Evolutionary conservation across 2,113 vertebrate genomes (phyloP), one percentile per base, ranked within the genome.

Genomic region (Alouatta palliata): DNA sequence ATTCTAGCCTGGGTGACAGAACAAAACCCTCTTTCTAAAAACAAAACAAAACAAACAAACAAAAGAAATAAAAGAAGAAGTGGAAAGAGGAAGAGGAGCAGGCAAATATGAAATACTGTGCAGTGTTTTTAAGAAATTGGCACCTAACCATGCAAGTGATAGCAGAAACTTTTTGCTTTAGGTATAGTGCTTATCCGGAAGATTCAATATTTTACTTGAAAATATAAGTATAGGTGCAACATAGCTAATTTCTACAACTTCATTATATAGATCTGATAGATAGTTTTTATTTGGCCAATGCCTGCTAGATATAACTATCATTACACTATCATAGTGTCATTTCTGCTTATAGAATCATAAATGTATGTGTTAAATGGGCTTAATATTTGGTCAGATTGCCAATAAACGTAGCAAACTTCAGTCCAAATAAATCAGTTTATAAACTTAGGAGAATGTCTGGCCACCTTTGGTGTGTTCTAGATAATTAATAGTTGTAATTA

Each of bases 161-260:
- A 86, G 80, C 66, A 58, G 58, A 58, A 54, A 45, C 19, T 10
- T 19, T 83, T 92, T 93, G 76, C 54, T 75, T 93, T 58, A 84
- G 47, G 23, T 79, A 5, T 93, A 61, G 52, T 61, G 30, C 56
- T 85, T 64, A 5, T 94, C 66, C 58, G n/a, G 43, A 70, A 87
- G 86, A 77, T 73, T 47, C 80, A 25, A 73, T 30, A 45, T 95
- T 97, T 84, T 87, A 79, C 75, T 96, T 86, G 84, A 75, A 95
- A 95, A 88, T 49, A 25, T 52, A 73, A 40, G 4, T 61, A 27
- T 47, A 82, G 70, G 30, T 73, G 58, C 35, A 92, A 13, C 27
- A 16, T 73, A 25, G 81, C 61, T 95, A 61, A 79, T 87, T 87
- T 94, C 47, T 30, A 58, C 19, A 89, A 11, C 61, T 58, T 84